These are phyloP conservation scores for Eupeodes latifasciatus DNA, from an alignment of 2,888 invertebrate species.

Conservation along the genomic window DNA sequence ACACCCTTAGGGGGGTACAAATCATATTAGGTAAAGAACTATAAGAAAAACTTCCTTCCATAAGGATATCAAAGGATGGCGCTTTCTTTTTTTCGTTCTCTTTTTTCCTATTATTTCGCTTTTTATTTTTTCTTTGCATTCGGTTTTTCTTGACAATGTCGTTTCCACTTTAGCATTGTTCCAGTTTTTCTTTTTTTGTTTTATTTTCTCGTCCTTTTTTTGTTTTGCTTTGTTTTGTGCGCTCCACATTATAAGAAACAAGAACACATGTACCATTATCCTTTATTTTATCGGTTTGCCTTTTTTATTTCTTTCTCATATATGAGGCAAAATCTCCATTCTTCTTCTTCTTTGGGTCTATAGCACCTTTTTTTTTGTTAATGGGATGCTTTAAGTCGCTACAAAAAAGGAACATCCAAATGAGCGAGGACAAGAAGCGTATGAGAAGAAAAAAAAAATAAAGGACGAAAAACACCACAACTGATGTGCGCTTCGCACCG, in stretches of 20 bases:
- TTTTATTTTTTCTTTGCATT: background rate
- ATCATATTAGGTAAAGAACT: conserved; percentile 57
- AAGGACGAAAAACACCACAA: conserved; percentile 24
- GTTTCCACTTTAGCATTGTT: conserved; percentile 53
- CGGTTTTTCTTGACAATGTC: conserved; percentile 59
- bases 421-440: conserved; percentile 39
- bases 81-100: conserved; percentile 16
- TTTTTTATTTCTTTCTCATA: conserved; percentile 27
- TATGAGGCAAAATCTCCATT: background rate
- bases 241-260: conserved; percentile 55
- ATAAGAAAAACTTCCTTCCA: conserved; percentile 40
- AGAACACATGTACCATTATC: conserved; percentile 75
- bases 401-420: conserved; percentile 64
- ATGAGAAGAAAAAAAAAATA: conserved; percentile 9
- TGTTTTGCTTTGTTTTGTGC: conserved; percentile 26
- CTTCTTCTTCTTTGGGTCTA: conserved; percentile 20
- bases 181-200: conserved; percentile 27
- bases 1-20: conserved; percentile 43
- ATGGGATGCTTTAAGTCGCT: conserved; percentile 65
- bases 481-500: conserved; percentile 63
- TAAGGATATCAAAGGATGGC: conserved; percentile 60
- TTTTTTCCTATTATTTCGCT: conserved; percentile 3
- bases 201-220: background rate
- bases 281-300: conserved; percentile 71
- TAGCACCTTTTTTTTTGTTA: conserved; percentile 58